phyloP scores from a whole-genome alignment of 2,888 invertebrate species.

The Acronicta aceris region DNA sequence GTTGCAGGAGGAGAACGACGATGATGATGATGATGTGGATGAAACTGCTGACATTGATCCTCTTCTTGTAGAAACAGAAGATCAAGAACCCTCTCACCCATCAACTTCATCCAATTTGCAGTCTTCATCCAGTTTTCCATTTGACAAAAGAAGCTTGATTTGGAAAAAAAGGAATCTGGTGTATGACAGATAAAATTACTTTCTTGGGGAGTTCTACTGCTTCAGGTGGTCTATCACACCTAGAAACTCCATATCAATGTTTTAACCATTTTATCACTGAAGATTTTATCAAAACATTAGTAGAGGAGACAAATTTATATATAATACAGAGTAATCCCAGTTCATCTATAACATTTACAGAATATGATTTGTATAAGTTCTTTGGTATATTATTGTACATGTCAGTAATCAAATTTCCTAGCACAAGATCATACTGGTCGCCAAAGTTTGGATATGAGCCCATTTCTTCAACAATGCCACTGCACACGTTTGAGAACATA shows the following conservation, averaged over 20 bases:
- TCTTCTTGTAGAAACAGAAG: constrained; percentile 48
- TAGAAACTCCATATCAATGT: constrained; percentile 55
- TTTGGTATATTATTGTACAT: constrained; percentile 11
- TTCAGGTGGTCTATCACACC: constrained; percentile 51
- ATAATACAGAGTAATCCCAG: constrained; percentile 29
- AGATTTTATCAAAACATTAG: constrained; percentile 39
- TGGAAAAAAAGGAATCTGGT: constrained; percentile 63
- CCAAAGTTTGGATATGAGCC: constrained; percentile 36
- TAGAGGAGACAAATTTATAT: constrained; percentile 19
- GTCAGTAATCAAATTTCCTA: constrained; percentile 31
- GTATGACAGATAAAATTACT: constrained; percentile 63
- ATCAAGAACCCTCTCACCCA: constrained; percentile 54
- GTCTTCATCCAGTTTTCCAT: constrained; percentile 43
- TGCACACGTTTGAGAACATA: constrained; percentile 55
- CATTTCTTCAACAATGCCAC: constrained; percentile 27
- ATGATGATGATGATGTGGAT: constrained; percentile 51
- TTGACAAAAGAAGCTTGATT: constrained; percentile 66
- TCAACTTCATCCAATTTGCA: constrained; percentile 33
- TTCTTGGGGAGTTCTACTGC: constrained; percentile 24
- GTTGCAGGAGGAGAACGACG: constrained; percentile 62
- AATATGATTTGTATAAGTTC: constrained; percentile 22
- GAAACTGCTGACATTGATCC: constrained; percentile 59
- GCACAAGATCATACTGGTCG: constrained; percentile 48
- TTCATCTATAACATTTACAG: constrained; percentile 32
- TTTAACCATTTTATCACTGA: constrained; percentile 43